phyloP scores from a whole-genome alignment of 1,140 invertebrate species.

The Diachasmimorpha longicaudata region DNA sequence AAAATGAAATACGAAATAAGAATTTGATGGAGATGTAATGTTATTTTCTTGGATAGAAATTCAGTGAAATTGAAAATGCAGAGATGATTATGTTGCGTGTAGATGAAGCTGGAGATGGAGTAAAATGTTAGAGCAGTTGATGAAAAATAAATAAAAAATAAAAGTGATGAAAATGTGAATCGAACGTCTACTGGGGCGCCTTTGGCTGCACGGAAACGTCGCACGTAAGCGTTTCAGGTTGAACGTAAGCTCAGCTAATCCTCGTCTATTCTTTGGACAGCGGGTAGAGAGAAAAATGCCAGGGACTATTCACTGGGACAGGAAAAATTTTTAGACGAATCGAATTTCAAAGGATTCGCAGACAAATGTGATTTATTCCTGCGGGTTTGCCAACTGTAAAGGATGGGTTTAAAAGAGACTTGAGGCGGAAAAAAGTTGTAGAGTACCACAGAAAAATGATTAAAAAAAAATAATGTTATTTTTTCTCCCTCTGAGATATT shows the following conservation, averaged over 20 bases:
- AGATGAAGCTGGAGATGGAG: neutral
- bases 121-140: neutral
- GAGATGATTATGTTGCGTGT: neutral
- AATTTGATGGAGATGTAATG: neutral
- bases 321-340: constrained; percentile 3
- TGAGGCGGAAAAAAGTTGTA: neutral
- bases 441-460: neutral
- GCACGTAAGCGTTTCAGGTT: constrained; percentile 3
- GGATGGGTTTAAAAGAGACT: neutral
- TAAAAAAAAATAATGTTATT: constrained; percentile 3
- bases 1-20: neutral
- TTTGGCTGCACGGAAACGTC: neutral
- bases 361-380: neutral
- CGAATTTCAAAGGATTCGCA: constrained; percentile 1
- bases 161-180: neutral
- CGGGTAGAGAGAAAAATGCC: neutral
- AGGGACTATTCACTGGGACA: neutral
- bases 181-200: neutral
- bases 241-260: constrained; percentile 3
- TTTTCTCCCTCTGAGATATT: neutral
- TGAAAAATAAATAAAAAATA: neutral
- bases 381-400: neutral
- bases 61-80: neutral
- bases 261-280: constrained; percentile 6
- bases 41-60: neutral